Evolutionary conservation across 2,888 invertebrate species (phyloP), one percentile per base, ranked within the genome.

Genomic region (Epiblema foenella): DNA sequence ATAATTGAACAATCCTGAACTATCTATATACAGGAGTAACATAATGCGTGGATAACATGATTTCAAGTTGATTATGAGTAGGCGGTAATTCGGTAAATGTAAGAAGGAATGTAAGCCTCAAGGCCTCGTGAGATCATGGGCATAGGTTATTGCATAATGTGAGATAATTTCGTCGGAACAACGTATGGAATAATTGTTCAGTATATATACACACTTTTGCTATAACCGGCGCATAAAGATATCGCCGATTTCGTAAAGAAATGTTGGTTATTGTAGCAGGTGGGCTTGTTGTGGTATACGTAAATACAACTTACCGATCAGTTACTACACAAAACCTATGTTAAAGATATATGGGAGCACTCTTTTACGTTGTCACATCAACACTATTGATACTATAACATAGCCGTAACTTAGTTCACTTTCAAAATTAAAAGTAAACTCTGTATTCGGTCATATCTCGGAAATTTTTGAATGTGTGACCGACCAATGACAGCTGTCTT

Each of bases 81-180:
- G 69, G 69, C 59, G 65, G 39, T 17, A 57, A 64, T 51, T 24
- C 59, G 65, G 39, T 17, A 57, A 64, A 58, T 24, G 42, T 52
- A 8, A n/a, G n/a, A 15, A 46, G 17, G 46, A 15, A 46, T 46
- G 46, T n/a, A n/a, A 42, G 24, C 24, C 10, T 65, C 69, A 65
- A 69, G 69, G 69, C 18, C 64, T 54, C n/a, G 18, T 54, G 59
- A 69, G 17, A 51, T 69, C 69, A 69, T 8, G 51, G 39, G 59
- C 69, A 49, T 67, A 69, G 69, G 69, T 69, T 69, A 69, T 72
- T 72, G 68, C 71, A 72, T 72, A 72, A 72, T 63, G 63, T 57
- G 17, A 15, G 18, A 58, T 42, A 64, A 49, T 18, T 39, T 15
- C 0, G 15, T 51, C 54, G 56, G 56, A 63, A 37, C n/a, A 49